A percentile compares a stretch with the other conserved stretches of the same genome.
Conservation (phyloP, 2,113 vertebrate genomes). For the Dasyornis broadbenti region DNA sequence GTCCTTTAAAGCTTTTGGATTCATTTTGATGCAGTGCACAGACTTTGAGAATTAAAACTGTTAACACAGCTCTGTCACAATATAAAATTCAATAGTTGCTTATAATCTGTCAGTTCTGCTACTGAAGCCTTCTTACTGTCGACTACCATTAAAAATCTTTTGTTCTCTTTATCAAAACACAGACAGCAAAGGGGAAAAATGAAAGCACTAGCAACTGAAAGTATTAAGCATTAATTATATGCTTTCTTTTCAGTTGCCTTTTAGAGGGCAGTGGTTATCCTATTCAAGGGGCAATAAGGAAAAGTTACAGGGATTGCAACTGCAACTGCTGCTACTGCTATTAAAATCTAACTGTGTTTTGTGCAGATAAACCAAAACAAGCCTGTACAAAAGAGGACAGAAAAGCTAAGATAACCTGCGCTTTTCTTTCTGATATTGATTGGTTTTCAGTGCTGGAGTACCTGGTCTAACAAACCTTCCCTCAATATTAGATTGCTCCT, state of each 20-base stretch:
- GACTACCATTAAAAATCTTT: background rate
- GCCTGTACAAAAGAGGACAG: background rate
- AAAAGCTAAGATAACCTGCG: background rate
- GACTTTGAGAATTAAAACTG: background rate
- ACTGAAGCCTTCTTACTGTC: background rate
- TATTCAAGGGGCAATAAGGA: background rate
- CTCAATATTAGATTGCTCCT: background rate
- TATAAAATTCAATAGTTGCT: background rate
- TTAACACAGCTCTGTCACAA: constrained; percentile 16
- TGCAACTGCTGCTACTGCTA: background rate
- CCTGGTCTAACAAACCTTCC: background rate
- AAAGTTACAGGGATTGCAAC: background rate
- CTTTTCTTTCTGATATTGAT: background rate
- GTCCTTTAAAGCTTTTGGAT: background rate
- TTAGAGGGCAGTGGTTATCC: background rate
- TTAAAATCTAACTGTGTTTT: background rate
- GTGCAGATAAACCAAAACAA: background rate
- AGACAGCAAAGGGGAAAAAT: background rate
- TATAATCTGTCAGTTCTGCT: background rate
- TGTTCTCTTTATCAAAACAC: constrained; percentile 33
- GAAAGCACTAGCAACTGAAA: background rate
- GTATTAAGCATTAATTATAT: background rate
- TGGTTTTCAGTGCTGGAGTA: background rate
- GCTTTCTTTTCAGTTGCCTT: background rate
- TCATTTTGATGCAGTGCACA: constrained; percentile 6